Percentiles rank a stretch among this genome's conserved stretches.
phyloP scores from a whole-genome alignment of 2,888 invertebrate genomes.

The Tethea ocularis region DNA sequence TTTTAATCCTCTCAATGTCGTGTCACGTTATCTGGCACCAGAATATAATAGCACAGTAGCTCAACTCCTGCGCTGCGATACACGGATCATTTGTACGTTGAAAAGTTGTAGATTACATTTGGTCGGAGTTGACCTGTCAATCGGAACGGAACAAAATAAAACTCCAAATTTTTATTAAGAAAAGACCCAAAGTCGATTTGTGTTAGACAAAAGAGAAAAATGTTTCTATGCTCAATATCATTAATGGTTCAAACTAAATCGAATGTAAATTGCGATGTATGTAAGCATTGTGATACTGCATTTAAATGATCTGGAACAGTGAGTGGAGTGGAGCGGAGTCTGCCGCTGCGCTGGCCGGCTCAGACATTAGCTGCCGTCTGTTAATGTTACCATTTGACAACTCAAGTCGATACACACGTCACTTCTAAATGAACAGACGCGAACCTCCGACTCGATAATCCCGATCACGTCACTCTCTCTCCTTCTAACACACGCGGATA shows the following conservation, averaged over 20 bases:
- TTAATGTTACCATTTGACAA: conserved; percentile 9
- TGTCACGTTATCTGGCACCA: neutral
- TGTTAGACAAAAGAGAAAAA: too few species aligned
- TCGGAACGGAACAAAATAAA: too few species aligned
- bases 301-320: neutral
- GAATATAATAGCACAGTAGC: neutral
- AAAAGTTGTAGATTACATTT: neutral
- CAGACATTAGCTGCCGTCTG: conserved; percentile 5
- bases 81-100: neutral
- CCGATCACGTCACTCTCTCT: neutral
- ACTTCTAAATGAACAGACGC: conserved; percentile 1
- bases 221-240: too few species aligned
- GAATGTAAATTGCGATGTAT: neutral
- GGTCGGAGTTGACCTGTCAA: too few species aligned
- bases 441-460: conserved; percentile 5
- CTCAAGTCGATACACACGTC: conserved; percentile 3
- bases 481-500: neutral
- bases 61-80: neutral
- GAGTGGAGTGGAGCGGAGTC: neutral
- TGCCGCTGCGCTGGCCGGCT: neutral
- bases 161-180: too few species aligned
- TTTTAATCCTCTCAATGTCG: conserved; percentile 23
- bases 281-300: neutral
- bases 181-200: too few species aligned
- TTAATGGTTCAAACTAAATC: too few species aligned